phyloP scores from a whole-genome alignment of 2,113 vertebrate species.

The Sakesphorus luctuosus region DNA sequence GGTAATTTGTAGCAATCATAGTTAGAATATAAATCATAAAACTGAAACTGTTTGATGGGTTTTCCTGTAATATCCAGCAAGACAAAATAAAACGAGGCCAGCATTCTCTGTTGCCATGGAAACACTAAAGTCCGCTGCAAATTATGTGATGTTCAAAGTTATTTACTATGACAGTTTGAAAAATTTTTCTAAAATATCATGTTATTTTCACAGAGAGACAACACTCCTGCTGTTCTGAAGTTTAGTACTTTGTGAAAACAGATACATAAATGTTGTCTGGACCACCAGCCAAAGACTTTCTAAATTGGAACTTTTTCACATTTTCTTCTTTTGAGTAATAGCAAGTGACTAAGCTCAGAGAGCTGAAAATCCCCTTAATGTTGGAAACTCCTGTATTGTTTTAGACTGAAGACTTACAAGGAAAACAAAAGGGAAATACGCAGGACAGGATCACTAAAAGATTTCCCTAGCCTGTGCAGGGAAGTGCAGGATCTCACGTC shows the following conservation, averaged over 20 bases:
- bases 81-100: not conserved
- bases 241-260: conserved; percentile 22
- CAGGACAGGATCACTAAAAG: not conserved
- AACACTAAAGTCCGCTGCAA: not conserved
- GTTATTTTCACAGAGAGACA: conserved; percentile 9
- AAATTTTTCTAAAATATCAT: conserved; percentile 16
- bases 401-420: conserved; percentile 1
- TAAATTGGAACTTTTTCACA: conserved; percentile 31
- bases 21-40: not conserved
- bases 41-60: not conserved
- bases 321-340: conserved; percentile 61
- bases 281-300: conserved; percentile 6
- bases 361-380: conserved; percentile 38
- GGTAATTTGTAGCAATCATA: not conserved
- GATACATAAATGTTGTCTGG: not conserved
- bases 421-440: conserved; percentile 41
- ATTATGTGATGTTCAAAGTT: not conserved
- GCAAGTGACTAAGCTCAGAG: conserved; percentile 44
- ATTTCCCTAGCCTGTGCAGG: not conserved
- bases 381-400: conserved; percentile 52
- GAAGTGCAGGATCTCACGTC: not conserved
- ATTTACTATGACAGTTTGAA: not conserved
- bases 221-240: not conserved
- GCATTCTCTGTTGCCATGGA: not conserved
- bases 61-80: not conserved